Conservation (phyloP, 2,113 vertebrate genomes). For the Psittacula cyanocephala region DNA sequence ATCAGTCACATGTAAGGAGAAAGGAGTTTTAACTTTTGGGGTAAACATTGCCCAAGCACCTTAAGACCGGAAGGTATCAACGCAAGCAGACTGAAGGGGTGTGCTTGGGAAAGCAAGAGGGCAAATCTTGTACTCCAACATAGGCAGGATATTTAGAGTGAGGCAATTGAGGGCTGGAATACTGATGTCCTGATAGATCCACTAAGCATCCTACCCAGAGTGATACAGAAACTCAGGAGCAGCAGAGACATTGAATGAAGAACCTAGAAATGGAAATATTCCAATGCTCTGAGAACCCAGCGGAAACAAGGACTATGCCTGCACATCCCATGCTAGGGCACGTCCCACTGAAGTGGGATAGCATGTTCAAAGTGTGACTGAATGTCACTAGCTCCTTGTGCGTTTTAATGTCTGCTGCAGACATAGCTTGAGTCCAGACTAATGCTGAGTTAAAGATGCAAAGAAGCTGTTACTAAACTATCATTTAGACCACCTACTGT, state of each 20-base stretch:
- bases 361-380: fast-evolving
- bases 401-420: background rate
- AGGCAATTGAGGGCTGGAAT: background rate
- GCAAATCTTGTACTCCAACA: background rate
- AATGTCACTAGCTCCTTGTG: fast-evolving
- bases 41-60: background rate
- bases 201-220: background rate
- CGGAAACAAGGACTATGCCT: fast-evolving
- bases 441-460: background rate
- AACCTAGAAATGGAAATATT: background rate
- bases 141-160: fast-evolving
- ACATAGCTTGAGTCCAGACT: background rate
- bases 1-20: background rate
- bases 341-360: background rate
- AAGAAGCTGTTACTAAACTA: background rate
- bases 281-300: background rate
- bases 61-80: background rate
- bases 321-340: background rate
- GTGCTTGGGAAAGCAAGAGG: background rate
- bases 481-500: background rate
- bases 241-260: background rate
- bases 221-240: fast-evolving
- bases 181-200: background rate
- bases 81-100: background rate
- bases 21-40: background rate